Evolutionary conservation across 2,888 invertebrate species (phyloP).

Genomic region (Cheilosia urbana): DNA sequence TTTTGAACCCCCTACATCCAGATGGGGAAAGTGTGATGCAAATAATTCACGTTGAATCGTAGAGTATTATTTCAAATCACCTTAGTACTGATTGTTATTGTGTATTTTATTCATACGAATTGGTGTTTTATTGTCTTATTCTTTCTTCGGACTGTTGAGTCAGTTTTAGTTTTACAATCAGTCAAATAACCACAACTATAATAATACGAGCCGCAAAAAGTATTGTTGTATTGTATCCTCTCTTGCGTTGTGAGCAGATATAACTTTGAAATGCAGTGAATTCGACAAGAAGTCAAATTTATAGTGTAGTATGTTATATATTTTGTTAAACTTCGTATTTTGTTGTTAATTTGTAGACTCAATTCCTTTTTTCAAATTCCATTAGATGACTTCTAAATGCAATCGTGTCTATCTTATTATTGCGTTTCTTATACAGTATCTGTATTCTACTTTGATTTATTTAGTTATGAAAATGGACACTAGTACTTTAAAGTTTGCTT

Average conservation of each 20-base stretch:
- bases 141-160: background rate
- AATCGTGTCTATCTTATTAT: slow-evolving; percentile 1
- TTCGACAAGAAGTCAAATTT: background rate
- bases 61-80: slow-evolving; percentile 7
- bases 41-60: background rate
- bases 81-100: background rate
- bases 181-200: background rate
- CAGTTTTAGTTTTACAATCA: background rate
- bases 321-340: background rate
- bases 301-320: background rate
- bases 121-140: slow-evolving; percentile 19
- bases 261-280: background rate
- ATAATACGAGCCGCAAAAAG: too few species aligned
- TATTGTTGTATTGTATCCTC: too few species aligned
- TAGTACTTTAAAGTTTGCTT: background rate
- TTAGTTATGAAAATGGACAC: slow-evolving; percentile 2
- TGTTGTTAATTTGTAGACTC: slow-evolving; percentile 32
- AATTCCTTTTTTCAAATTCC: slow-evolving; percentile 68
- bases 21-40: slow-evolving; percentile 38
- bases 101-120: background rate
- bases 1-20: slow-evolving; percentile 78
- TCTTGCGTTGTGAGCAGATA: too few species aligned
- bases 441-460: background rate
- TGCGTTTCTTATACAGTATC: background rate
- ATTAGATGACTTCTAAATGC: slow-evolving; percentile 13